These are phyloP conservation scores for Blennius ocellaris DNA, from an alignment of 2,113 vertebrate genomes.

Conservation along the genomic window DNA sequence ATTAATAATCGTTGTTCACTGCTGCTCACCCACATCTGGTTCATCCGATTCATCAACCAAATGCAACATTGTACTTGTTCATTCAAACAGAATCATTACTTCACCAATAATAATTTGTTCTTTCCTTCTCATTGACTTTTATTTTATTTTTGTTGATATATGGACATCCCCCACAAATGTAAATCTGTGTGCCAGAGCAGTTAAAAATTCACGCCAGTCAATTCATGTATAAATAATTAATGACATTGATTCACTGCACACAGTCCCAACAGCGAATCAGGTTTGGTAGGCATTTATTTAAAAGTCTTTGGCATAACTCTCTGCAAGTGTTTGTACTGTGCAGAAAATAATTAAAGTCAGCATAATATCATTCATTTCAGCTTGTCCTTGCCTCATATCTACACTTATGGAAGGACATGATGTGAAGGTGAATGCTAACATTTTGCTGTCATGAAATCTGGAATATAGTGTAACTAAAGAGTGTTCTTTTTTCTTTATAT, in stretches of 20 bases:
- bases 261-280: neutral
- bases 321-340: neutral
- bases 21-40: neutral
- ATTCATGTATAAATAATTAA: conserved; percentile 14
- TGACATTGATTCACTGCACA: neutral
- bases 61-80: neutral
- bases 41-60: neutral
- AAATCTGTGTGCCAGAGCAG: neutral
- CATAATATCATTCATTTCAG: neutral
- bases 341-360: neutral
- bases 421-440: conserved; percentile 15
- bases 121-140: neutral
- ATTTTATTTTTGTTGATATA: neutral
- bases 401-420: neutral
- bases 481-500: neutral
- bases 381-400: neutral
- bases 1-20: neutral
- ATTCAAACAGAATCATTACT: neutral
- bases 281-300: neutral
- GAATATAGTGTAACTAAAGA: neutral
- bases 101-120: neutral
- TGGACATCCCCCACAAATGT: neutral
- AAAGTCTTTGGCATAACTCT: neutral
- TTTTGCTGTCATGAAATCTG: conserved; percentile 1
- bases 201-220: neutral